Base-by-base conservation (phyloP, 2,888 invertebrate genomes). In the Bombylius major region DNA sequence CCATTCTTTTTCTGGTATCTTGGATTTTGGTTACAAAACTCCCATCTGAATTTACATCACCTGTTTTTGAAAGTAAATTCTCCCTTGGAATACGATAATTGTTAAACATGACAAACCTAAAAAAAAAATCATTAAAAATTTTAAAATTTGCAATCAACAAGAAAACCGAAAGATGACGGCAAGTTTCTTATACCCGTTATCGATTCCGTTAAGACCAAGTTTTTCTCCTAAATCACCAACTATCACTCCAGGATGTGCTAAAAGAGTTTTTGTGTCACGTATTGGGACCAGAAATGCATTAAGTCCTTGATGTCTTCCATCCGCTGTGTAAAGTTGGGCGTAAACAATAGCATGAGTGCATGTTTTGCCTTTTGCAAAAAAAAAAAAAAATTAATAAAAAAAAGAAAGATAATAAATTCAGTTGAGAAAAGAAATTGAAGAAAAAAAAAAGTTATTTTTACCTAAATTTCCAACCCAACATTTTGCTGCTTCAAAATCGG, bases 221-320 rank as follows among this genome's bases (percentile, higher is more conserved):
- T 96, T 96, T 71, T 89, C 89, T 0, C 95, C 95, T 80, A 95
- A 89, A 66, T 96, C 95, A 0, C 93, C 94, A 0, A 95, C 85
- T 13, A 85, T 79, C 11, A 96, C 82, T 0, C 94, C 94, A 1
- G 91, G 89, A 70, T 84, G 88, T 0, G 89, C 81, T 62, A 82
- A 75, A 65, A 90, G 72, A 0, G 89, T 89, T 63, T 80, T 80
- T 0, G 87, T 86, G 70, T 90, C 82, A 51, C 93, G 77, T 51
- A 96, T 79, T 4, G 91, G 93, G 50, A 93, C 89, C 47, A 94
- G 78, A 71, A 96, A 96, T 1, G 87, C 87, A 70, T 95, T 94
- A 6, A 96, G 78, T 0, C 96, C 95, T 65, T 93, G 91, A 65
- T 80, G 82, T 46, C 78, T 77, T 0, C 85, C 87, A 69, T 88